Evolutionary conservation across 1,140 invertebrate species (phyloP), one percentile per base, ranked within the genome.

Genomic region (Neodiprion fabricii): DNA sequence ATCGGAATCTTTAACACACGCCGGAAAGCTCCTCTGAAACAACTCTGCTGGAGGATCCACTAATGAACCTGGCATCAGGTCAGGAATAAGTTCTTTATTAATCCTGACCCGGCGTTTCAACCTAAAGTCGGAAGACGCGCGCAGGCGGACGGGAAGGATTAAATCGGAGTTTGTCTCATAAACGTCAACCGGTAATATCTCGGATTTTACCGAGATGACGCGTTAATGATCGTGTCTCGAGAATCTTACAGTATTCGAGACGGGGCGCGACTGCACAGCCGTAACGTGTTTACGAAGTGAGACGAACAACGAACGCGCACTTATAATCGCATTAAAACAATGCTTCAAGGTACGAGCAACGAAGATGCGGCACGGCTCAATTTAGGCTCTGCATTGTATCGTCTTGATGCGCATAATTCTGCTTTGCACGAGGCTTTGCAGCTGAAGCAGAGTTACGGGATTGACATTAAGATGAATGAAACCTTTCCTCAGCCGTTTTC

Each of bases 261-360:
- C n/a, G 11, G 53, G 28, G 28, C 28, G 28, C 28, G 5, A 40
- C 28, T 40, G 28, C 28, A 40, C 28, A 40, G 5, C 28, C 28
- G 11, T 61, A 61, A 61, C 9, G 53, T 61, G 53, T 61, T 61
- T 61, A 61, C n/a, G 53, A 61, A 61, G 53, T 61, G 53, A 61
- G 53, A 61, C 53, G 53, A 61, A 61, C n/a, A 61, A 17, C 11
- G 53, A 61, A 40, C 28, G 53, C 53, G 53, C 53, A 5, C n/a
- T 14, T 40, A 40, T 61, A 61, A 61, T 61, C 53, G 53, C 53
- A 61, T 61, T 9, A 61, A 9, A 61, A 61, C 53, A 61, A 61
- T 17, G 53, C 53, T 61, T 14, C n/a, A 17, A 61, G 53, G 11
- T 40, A 40, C 53, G n/a, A 17, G 53, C 11, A 61, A 61, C 53